Base-by-base conservation (phyloP, 23 tunicate species). In the Phallusia fumigata region DNA sequence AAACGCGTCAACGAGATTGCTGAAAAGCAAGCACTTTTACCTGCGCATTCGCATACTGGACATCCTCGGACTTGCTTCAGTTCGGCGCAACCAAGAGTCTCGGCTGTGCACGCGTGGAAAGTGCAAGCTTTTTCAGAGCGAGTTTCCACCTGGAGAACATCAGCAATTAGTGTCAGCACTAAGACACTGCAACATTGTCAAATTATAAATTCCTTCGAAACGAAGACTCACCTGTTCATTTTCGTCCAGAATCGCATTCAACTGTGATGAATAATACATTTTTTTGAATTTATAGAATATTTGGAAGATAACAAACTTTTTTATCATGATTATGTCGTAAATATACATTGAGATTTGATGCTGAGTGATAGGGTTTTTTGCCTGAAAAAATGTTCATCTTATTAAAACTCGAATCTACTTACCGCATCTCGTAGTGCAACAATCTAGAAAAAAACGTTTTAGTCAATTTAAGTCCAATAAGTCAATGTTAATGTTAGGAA, bases 61-160 rank as follows among this genome's bases (percentile, higher is more conserved):
- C 69, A 58, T 58, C 69, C 69, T 1, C 28, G 26, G 69, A 58
- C 69, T 22, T 58, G 28, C 69, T 58, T 58, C 69, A 58, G 28
- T 13, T 16, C 18, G 0, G 52, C 65, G 40, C 87, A 84, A 30
- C 81, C 81, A 21, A 84, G 79, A 51, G 36, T 84, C 64, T 84
- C 75, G 0, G 81, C 81, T 12, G 75, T 84, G 53, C 87, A 84
- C 16, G 76, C 69, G 52, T 84, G 87, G 33, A 35, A 30, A 10
- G 87, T 81, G 53, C 87, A 84, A 30, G 85, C 69, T 22, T 21
- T 24, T 21, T 58, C 69, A 8, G 69, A 58, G 13, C 47, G 47
- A 40, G 47, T 40, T 3, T 40, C 10, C 47, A 40, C 47, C 47
- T 40, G 47, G 10, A 5, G 47, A 40, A 40, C 47, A 40, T 3